A percentile compares a stretch with the other conserved stretches of the same genome.
Evolutionary conservation across 2,888 invertebrate genomes (phyloP).

Genomic region (Oasisia sp.): DNA sequence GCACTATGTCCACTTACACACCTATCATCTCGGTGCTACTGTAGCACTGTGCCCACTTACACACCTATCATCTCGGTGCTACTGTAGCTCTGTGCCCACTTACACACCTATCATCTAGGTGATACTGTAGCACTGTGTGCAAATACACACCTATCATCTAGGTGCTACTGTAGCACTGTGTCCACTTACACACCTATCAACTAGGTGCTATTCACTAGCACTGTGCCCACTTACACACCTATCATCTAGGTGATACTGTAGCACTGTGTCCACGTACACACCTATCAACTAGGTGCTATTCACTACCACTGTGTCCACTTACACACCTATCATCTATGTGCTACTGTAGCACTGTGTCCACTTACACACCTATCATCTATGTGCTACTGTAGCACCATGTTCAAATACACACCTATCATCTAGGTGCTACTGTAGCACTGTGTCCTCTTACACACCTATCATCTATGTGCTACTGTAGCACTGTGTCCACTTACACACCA

Average conservation of each 20-base stretch:
- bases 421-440: too few relatives aligned
- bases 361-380: too few relatives aligned
- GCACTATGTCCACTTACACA: background rate
- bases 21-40: background rate
- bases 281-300: background rate
- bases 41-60: too few relatives aligned
- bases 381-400: too few relatives aligned
- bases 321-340: background rate
- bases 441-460: too few relatives aligned
- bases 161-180: background rate
- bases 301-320: background rate
- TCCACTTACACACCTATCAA: background rate
- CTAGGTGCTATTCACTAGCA: background rate
- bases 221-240: background rate
- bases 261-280: background rate
- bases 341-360: too few relatives aligned
- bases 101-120: background rate
- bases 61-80: too few relatives aligned
- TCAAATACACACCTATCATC: too few relatives aligned
- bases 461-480: too few relatives aligned
- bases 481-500: too few relatives aligned
- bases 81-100: background rate
- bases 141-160: background rate
- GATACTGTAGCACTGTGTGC: background rate
- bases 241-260: background rate